Evolutionary conservation across 2,113 vertebrate genomes (phyloP).

Genomic region (Heptranchias perlo): DNA sequence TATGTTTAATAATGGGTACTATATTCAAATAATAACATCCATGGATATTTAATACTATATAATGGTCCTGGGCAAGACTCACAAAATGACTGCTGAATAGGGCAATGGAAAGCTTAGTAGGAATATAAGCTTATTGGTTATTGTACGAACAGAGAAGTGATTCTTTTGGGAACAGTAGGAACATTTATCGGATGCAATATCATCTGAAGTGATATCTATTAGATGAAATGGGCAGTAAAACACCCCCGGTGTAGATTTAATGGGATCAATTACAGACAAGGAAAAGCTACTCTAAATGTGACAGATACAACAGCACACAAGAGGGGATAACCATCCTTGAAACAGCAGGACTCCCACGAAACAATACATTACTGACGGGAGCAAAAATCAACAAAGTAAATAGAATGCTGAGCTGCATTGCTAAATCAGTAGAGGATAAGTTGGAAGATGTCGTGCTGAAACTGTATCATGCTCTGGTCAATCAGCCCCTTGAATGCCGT

Average conservation of each 20-base stretch:
- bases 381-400: not conserved
- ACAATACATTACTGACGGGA: not conserved
- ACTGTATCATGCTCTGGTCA: not conserved
- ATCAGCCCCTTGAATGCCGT: not conserved
- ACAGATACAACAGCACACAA: not conserved
- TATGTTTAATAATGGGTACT: not conserved
- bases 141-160: not conserved
- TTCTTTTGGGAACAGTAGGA: constrained; percentile 5
- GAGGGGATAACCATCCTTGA: not conserved
- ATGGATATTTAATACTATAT: not conserved
- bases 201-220: constrained; percentile 13
- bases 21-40: not conserved
- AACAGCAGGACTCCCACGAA: not conserved
- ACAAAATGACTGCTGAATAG: not conserved
- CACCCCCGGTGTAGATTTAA: not conserved
- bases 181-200: constrained; percentile 2
- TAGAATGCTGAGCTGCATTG: not conserved
- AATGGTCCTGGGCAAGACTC: not conserved
- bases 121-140: not conserved
- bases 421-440: not conserved
- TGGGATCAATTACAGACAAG: not conserved
- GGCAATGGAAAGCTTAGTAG: not conserved
- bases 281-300: constrained; percentile 13
- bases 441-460: not conserved
- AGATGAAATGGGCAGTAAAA: not conserved